Evolutionary conservation across 2,888 invertebrate genomes (phyloP).

Genomic region (Sthenelais limicola): DNA sequence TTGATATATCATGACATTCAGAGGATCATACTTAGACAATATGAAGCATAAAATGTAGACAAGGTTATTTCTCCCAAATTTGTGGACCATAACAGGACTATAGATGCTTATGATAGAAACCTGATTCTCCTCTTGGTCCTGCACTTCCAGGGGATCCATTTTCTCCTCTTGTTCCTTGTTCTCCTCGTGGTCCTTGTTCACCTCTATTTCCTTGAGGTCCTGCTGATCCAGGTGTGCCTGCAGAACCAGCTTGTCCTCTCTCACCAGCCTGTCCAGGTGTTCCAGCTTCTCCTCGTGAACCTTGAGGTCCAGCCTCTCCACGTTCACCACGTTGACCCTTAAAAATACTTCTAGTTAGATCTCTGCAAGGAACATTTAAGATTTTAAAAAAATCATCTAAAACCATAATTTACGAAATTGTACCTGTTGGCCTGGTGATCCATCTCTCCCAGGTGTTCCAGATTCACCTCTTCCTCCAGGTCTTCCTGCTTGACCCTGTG

Average conservation of each 20-base stretch:
- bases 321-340: conserved; percentile 43
- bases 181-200: conserved; percentile 39
- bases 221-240: conserved; percentile 30
- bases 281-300: conserved; percentile 39
- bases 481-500: conserved; percentile 28
- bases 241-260: conserved; percentile 39
- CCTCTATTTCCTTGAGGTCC: conserved; percentile 41
- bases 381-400: no score
- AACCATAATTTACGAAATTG: no score
- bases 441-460: conserved; percentile 40
- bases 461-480: conserved; percentile 48
- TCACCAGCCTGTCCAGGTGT: conserved; percentile 69
- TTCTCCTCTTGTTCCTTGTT: conserved; percentile 42
- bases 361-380: no score
- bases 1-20: no score
- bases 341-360: not conserved
- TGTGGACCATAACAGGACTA: no score
- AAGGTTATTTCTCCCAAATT: no score
- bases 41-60: no score
- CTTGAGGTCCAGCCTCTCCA: conserved; percentile 45
- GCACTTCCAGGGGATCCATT: conserved; percentile 41
- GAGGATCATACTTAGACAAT: no score
- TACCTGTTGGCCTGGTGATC: conserved; percentile 44
- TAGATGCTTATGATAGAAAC: no score
- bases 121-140: conserved; percentile 43